Evolutionary conservation across 2,113 vertebrate species (phyloP).

Genomic region (Takifugu bimaculatus): DNA sequence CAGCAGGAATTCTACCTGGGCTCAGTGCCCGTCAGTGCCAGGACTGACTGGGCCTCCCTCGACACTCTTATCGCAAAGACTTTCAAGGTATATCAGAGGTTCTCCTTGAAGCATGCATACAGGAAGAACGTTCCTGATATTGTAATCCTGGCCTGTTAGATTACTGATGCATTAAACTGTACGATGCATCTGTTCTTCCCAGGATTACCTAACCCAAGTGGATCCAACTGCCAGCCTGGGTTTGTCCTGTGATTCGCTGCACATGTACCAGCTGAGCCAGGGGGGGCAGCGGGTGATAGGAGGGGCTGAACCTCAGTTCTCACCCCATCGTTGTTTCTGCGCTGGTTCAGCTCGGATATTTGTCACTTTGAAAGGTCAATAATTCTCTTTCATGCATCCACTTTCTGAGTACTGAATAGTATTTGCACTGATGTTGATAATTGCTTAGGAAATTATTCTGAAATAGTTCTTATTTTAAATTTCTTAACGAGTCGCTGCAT

Average conservation of each 20-base stretch:
- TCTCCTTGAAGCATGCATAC: neutral
- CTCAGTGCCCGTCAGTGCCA: slow-evolving; percentile 77
- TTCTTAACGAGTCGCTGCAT: neutral
- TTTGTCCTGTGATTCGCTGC: slow-evolving; percentile 85
- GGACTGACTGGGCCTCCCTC: slow-evolving; percentile 86
- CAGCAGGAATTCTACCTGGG: slow-evolving; percentile 90
- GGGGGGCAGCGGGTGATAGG: slow-evolving; percentile 80
- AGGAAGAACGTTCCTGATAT: neutral
- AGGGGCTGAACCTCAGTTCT: slow-evolving; percentile 76
- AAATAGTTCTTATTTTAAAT: too few species aligned
- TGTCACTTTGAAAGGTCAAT: slow-evolving; percentile 85
- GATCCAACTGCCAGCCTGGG: slow-evolving; percentile 89
- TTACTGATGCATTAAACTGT: too few species aligned
- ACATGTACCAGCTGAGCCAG: slow-evolving; percentile 84
- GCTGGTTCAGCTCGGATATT: slow-evolving; percentile 71
- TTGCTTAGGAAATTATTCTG: too few species aligned
- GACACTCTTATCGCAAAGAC: slow-evolving; percentile 85
- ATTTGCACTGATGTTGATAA: too few species aligned
- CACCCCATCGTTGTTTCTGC: slow-evolving; percentile 76
- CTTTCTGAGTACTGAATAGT: neutral
- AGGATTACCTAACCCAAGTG: slow-evolving; percentile 91
- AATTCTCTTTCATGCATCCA: neutral
- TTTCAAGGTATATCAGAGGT: slow-evolving; percentile 79
- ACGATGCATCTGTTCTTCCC: neutral
- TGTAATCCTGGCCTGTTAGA: neutral